A percentile compares a stretch with the other conserved stretches of the same genome.
Evolutionary conservation across 1,140 invertebrate genomes (phyloP).

Genomic region (Eumaeus atala): DNA sequence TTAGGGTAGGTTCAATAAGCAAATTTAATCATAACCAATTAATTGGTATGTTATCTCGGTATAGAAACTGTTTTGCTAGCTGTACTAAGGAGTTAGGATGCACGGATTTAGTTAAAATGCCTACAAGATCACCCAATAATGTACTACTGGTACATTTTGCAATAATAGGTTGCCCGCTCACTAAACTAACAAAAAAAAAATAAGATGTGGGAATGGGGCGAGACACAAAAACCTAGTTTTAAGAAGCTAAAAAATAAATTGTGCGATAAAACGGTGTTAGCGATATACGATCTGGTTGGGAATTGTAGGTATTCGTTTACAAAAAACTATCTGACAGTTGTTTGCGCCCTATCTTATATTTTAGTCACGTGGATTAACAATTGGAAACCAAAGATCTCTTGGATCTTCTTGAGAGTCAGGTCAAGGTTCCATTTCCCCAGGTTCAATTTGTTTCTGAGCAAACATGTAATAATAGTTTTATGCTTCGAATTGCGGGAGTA

Average conservation of each 20-base stretch:
- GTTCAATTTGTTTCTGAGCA: too few species aligned
- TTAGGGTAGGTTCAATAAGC: neutral
- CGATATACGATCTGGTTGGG: slow-evolving; percentile 22
- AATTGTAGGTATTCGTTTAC: slow-evolving; percentile 25
- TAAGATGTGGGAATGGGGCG: slow-evolving; percentile 38
- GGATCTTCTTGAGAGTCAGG: slow-evolving; percentile 26
- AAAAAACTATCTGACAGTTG: slow-evolving; percentile 11
- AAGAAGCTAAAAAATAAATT: slow-evolving; percentile 19
- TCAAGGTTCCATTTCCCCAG: too few species aligned
- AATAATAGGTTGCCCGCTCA: slow-evolving; percentile 20
- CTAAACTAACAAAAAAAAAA: slow-evolving; percentile 43
- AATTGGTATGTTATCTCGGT: neutral
- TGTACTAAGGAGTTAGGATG: neutral
- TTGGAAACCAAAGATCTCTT: slow-evolving; percentile 16
- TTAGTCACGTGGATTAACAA: slow-evolving; percentile 22
- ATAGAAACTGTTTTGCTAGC: neutral
- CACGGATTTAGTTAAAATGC: too few species aligned
- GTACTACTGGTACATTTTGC: slow-evolving; percentile 1
- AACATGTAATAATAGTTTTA: slow-evolving; percentile 16
- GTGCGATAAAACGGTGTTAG: slow-evolving; percentile 26
- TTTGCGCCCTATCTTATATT: slow-evolving; percentile 25
- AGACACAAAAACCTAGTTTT: slow-evolving; percentile 33
- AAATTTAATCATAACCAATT: neutral
- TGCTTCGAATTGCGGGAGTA: slow-evolving; percentile 24
- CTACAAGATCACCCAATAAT: neutral